A percentile compares a stretch with the other conserved stretches of the same genome.
Evolutionary conservation across 1,140 invertebrate genomes (phyloP).

Genomic region (Aphidius gifuensis): DNA sequence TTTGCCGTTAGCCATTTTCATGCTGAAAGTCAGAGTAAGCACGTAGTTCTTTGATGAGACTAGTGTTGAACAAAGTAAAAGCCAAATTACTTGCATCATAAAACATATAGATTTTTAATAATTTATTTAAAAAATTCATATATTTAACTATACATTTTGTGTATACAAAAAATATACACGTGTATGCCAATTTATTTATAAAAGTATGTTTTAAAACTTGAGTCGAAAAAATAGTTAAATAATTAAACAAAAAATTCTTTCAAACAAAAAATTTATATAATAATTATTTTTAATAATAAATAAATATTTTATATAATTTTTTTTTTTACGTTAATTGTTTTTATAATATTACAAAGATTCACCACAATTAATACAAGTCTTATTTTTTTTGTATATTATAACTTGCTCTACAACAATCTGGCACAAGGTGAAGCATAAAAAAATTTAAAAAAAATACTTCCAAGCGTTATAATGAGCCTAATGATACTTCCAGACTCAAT

Average conservation of each 20-base stretch:
- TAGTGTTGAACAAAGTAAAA: background rate
- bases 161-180: background rate
- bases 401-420: slow-evolving; percentile 27
- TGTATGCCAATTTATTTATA: no score
- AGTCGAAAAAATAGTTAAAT: no score
- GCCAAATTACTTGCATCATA: background rate
- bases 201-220: no score
- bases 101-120: background rate
- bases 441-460: slow-evolving; percentile 18
- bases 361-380: no score
- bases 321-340: no score
- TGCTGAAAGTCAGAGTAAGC: slow-evolving; percentile 11
- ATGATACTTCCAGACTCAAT: slow-evolving; percentile 8
- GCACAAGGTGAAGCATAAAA: slow-evolving; percentile 39
- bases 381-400: no score
- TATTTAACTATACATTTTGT: background rate
- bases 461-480: slow-evolving; percentile 19
- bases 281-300: no score
- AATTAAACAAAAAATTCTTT: no score
- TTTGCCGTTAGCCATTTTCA: slow-evolving; percentile 2
- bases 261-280: no score
- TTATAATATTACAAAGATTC: no score
- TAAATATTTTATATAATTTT: no score
- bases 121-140: background rate
- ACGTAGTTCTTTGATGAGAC: slow-evolving; percentile 8